Evolutionary conservation across 2,113 vertebrate species (phyloP).

Genomic region (Hippolais icterina): DNA sequence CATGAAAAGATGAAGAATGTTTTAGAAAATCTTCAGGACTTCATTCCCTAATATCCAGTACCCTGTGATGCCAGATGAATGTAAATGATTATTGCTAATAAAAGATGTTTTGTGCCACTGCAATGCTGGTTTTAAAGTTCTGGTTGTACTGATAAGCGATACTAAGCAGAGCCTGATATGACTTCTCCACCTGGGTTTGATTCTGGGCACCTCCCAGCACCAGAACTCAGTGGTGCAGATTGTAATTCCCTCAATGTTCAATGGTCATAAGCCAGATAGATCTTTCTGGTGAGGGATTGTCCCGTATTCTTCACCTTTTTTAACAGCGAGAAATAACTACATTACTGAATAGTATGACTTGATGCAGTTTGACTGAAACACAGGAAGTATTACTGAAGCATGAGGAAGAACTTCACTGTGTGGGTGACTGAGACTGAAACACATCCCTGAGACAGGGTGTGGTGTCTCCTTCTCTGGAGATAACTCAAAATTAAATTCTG

Average conservation of each 20-base stretch:
- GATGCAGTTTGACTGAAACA: background rate
- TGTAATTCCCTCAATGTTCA: background rate
- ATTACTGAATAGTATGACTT: background rate
- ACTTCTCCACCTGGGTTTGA: background rate
- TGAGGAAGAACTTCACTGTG: background rate
- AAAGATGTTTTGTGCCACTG: background rate
- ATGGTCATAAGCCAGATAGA: background rate
- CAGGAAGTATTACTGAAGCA: background rate
- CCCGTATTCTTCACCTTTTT: background rate
- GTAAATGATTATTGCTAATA: background rate
- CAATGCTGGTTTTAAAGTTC: background rate
- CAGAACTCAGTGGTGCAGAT: background rate
- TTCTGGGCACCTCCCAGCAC: background rate
- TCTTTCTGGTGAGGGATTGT: background rate
- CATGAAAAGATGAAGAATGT: background rate
- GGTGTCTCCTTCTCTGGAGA: background rate
- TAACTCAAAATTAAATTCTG: background rate
- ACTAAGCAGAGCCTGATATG: background rate
- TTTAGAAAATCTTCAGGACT: background rate
- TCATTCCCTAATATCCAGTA: background rate
- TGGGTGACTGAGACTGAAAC: background rate
- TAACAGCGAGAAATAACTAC: background rate
- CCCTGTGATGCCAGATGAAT: background rate
- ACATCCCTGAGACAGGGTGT: rapidly evolving
- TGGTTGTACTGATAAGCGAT: background rate